Base-by-base conservation (phyloP, 2,113 vertebrate genomes). In the Notarius quadriscutis region DNA sequence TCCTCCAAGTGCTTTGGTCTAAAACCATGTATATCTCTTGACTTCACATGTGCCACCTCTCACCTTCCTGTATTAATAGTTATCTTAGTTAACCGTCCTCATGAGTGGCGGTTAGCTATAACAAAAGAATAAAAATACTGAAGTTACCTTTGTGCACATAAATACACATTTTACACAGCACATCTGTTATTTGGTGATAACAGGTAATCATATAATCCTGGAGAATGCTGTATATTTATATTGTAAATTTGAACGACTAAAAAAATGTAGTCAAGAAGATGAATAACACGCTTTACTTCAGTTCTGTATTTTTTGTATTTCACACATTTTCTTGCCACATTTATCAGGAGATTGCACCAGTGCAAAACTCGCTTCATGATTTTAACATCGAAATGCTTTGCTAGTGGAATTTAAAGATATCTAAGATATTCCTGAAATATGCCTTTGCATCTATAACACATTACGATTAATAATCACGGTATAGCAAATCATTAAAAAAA, bases 401-500 rank as follows among this genome's bases (percentile, higher is more conserved):
- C 14, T 55, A 91, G 89, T 91, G 91, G 91, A 91, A 92, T 84
- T 93, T 92, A 92, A 91, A 92, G 88, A 87, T 92, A 86, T 79
- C 84, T 77, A 53, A 25, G 81, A 74, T 75, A 75, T 51, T 57
- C 20, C 92, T 91, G 87, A 77, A 58, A 74, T 53, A 58, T 80
- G 84, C 86, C 78, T 77, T 87, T 90, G 89, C 89, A 81, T 85
- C 1, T 6, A 53, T 67, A 53, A 90, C 74, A 88, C 81, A 87
- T 91, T 92, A 91, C 90, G 89, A 88, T 89, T 93, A 93, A 95
- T 90, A 95, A 94, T 92, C 94, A 95, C 93, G 94, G 94, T 94
- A 95, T 92, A 95, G 93, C 94, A 83, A 93, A 94, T 91, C 50
- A 27, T 27, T 91, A 92, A 94, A 94, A 84, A 87, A 69, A 84